Percentiles rank a stretch among this genome's conserved stretches.
These are phyloP conservation scores for Rhamphomyia laevipes DNA, from an alignment of 2,888 invertebrate genomes.

Conservation along the genomic window DNA sequence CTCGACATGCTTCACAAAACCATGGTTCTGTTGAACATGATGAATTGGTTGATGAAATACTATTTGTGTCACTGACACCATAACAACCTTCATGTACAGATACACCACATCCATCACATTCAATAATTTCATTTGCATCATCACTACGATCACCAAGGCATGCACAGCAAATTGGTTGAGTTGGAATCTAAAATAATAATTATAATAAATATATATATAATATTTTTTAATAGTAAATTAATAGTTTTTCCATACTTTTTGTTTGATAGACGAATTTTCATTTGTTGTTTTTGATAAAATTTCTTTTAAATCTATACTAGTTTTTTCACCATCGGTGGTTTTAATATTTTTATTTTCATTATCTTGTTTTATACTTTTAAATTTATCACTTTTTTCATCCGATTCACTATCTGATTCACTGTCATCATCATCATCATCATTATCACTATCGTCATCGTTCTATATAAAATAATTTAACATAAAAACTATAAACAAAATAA, in stretches of 20 bases:
- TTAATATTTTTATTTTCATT: constrained; percentile 1
- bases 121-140: constrained; percentile 90
- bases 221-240: constrained; percentile 9
- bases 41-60: constrained; percentile 85
- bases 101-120: constrained; percentile 93
- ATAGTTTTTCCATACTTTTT: neutral
- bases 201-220: neutral
- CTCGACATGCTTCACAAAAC: constrained; percentile 98
- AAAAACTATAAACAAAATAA: too few relatives aligned
- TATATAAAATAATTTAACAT: constrained; percentile 33
- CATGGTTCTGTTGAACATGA: constrained; percentile 95
- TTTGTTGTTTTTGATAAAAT: constrained; percentile 5
- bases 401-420: constrained; percentile 38
- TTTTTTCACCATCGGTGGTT: constrained; percentile 12
- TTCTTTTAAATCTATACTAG: constrained; percentile 16
- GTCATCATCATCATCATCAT: constrained; percentile 22
- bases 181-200: constrained; percentile 40
- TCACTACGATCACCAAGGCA: constrained; percentile 89
- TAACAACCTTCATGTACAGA: constrained; percentile 97
- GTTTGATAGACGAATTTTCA: neutral
- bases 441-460: constrained; percentile 23
- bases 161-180: constrained; percentile 79
- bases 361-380: constrained; percentile 4
- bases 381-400: constrained; percentile 13
- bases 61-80: constrained; percentile 84